phyloP scores from a whole-genome alignment of 2,113 vertebrate species.

The Ptychochromis oligacanthus region DNA sequence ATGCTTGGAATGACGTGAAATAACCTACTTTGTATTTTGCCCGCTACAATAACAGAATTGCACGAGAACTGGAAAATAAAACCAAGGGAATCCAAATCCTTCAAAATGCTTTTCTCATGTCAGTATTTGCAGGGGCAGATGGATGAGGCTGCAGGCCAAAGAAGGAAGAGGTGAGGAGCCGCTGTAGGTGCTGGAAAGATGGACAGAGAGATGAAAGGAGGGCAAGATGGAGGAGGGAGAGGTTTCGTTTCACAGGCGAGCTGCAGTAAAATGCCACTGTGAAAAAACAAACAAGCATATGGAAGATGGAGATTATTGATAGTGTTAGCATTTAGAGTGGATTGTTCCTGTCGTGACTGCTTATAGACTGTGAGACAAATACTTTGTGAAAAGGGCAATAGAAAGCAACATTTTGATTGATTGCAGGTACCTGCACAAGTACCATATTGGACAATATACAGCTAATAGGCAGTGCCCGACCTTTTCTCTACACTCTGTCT shows the following conservation, averaged over 20 bases:
- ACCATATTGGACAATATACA: conserved; percentile 2
- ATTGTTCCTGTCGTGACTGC: conserved; percentile 26
- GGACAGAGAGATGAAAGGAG: conserved; percentile 40
- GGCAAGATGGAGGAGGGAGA: conserved; percentile 42
- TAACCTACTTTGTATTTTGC: not conserved
- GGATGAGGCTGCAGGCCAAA: conserved; percentile 41
- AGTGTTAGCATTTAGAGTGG: conserved; percentile 46
- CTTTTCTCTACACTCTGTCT: not conserved
- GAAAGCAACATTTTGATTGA: conserved; percentile 24
- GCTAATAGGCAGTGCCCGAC: conserved; percentile 3
- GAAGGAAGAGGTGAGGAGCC: conserved; percentile 40
- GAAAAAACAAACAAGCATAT: conserved; percentile 1
- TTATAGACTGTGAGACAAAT: conserved; percentile 21
- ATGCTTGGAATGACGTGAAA: not conserved
- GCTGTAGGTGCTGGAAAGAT: conserved; percentile 29
- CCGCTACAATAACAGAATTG: not conserved
- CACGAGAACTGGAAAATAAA: not conserved
- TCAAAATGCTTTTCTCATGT: conserved; percentile 22
- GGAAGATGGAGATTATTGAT: conserved; percentile 27
- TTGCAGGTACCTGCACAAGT: conserved; percentile 3
- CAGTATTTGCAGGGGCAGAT: conserved; percentile 42
- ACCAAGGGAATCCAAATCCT: conserved; percentile 1
- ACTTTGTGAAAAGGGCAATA: conserved; percentile 43
- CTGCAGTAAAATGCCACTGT: conserved; percentile 33
- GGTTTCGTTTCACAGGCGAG: conserved; percentile 32